Evolutionary conservation across 2,797 vertebrate genomes (phyloP), one percentile per base, ranked within the genome.

Genomic region (Netta rufina): DNA sequence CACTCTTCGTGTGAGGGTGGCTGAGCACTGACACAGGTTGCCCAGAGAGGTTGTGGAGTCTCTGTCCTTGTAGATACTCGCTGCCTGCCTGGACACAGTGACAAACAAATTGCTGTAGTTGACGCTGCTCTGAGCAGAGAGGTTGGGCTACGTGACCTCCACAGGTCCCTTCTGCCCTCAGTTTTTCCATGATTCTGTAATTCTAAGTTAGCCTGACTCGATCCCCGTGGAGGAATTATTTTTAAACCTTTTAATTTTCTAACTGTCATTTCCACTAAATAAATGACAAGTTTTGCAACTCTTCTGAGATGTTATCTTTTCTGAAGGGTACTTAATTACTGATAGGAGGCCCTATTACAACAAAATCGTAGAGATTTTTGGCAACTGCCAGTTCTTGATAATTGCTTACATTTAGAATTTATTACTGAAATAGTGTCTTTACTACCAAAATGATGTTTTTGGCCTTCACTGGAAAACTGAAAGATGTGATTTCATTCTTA

Each of bases 301-400:
- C 16, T n/a, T 2, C 1, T 1, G 6, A 58, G 28, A 13, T 39
- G 4, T 56, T 1, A 8, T 3, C 18, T 62, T 33, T 64, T 61
- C n/a, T 57, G 32, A 72, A 12, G 8, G 15, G 13, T 6, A 4
- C 5, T 9, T 17, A 21, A 3, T 70, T 13, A 6, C 27, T 27
- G 11, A 24, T 2, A 14, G 11, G 41, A 73, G 21, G 39, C 10
- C 6, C 12, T 28, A 4, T 13, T 56, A 11, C 28, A n/a, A 12
- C 13, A 57, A 36, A 60, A 22, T 21, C 9, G 2, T 13, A 1
- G 47, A 58, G 19, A 6, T 51, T 60, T 11, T 32, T 70, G 45
- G 27, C 25, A 43, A 13, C 61, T 57, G 32, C 47, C 54, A 3
- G 2, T 62, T 80, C 25, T 49, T 74, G 58, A 3, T 49, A 17